Percentiles rank a stretch among this genome's conserved stretches.
phyloP scores from a whole-genome alignment of 2,797 vertebrate genomes.

The Sciurus carolinensis region DNA sequence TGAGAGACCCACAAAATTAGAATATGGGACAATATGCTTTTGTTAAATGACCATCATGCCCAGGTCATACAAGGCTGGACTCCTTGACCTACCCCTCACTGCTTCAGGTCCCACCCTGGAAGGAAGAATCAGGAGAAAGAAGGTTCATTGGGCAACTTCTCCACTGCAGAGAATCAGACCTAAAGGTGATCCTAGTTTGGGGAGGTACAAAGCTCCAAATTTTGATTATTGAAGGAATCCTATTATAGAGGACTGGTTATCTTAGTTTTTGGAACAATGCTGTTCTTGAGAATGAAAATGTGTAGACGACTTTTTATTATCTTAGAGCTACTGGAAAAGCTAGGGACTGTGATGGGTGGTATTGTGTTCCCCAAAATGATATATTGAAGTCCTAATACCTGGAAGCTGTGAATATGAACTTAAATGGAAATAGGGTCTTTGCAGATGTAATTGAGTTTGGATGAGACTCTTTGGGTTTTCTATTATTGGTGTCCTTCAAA shows the following conservation, averaged over 20 bases:
- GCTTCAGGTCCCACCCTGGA: not conserved
- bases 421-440: not conserved
- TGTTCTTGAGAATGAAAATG: not conserved
- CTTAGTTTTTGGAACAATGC: not conserved
- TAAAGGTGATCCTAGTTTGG: not conserved
- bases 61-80: not conserved
- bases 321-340: constrained; percentile 23
- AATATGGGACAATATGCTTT: not conserved
- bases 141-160: not conserved
- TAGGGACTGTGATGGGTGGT: not conserved
- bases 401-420: not conserved
- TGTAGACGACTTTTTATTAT: constrained; percentile 29
- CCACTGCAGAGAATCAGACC: not conserved
- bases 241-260: not conserved
- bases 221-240: not conserved
- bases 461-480: not conserved
- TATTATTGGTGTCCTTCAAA: not conserved
- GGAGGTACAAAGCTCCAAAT: not conserved
- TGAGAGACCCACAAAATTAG: not conserved
- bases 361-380: not conserved
- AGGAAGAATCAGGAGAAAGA: not conserved
- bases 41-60: not conserved
- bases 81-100: not conserved
- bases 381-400: not conserved
- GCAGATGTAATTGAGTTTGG: not conserved